Conservation (phyloP, 2,888 invertebrate species). For the Venustoraphidia nigricollis region DNA sequence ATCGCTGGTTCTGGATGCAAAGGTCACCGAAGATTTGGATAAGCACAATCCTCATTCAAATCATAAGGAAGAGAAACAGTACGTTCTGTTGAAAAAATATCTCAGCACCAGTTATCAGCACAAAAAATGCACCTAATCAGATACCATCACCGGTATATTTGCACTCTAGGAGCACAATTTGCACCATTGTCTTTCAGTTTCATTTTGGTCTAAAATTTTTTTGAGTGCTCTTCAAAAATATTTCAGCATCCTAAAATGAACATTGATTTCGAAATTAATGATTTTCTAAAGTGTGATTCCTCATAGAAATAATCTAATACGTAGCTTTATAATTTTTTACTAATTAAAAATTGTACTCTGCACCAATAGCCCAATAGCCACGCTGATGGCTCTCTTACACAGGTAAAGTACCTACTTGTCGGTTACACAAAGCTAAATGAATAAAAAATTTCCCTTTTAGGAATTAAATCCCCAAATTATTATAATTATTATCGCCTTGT, state of each 20-base stretch:
- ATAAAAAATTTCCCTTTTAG: conserved; percentile 13
- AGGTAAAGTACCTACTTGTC: conserved; percentile 54
- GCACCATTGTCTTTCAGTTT: no score
- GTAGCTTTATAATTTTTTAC: conserved; percentile 1
- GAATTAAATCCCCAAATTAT: no score
- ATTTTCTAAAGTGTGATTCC: no score
- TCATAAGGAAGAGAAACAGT: conserved; percentile 60
- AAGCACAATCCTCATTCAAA: conserved; percentile 35
- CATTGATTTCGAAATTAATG: no score
- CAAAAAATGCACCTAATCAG: neutral
- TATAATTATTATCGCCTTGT: no score
- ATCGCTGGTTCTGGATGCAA: conserved; percentile 78
- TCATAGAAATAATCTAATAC: neutral
- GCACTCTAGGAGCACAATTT: no score
- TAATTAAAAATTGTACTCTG: conserved; percentile 42
- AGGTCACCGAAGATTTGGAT: conserved; percentile 75
- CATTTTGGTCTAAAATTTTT: no score
- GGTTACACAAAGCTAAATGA: conserved; percentile 26
- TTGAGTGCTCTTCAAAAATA: no score
- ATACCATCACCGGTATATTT: neutral
- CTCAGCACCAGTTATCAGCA: neutral
- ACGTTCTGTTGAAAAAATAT: conserved; percentile 32
- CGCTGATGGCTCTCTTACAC: conserved; percentile 86
- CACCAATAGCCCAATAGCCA: conserved; percentile 84
- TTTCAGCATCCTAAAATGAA: no score